Base-by-base conservation (phyloP, 1,140 invertebrate species). In the Scaptomyza pallida region DNA sequence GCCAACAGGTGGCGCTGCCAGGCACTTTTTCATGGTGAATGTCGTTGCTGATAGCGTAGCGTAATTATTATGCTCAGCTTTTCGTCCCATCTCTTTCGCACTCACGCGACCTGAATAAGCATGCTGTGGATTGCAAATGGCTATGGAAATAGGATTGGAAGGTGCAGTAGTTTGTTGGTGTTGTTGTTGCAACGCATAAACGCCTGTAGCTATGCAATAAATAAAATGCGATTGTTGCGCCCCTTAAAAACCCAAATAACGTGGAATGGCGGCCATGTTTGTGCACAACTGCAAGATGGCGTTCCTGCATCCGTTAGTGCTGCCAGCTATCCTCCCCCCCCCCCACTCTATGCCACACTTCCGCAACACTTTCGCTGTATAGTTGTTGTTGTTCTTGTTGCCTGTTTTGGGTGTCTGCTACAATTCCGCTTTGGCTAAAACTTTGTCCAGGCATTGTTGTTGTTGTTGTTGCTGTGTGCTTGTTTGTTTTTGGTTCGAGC, bases 191-290 rank as follows among this genome's bases (percentile, higher is more conserved):
- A 44, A 52, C 68, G 71, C 74, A 75, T 86, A 82, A 86, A 82
- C 78, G 82, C 82, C 82, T 75, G 35, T 65, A 72, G 82, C 75
- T 82, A 78, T 88, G 82, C 82, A 88, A 88, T 88, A 88, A 88
- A 86, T 81, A 88, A 88, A 88, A 68, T 78, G 65, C 68, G 80
- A 82, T 88, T 83, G 80, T 78, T 82, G 71, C 78, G 57, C 67
- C 55, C 72, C n/a, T n/a, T n/a, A n/a, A n/a, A n/a, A 1, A 16
- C 44, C 26, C 8, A 26, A 37, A n/a, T n/a, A n/a, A n/a, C 33
- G 15, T 61, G 16, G n/a, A 63, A 23, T 70, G 67, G 45, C 76
- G 72, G 81, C 76, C 81, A 85, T 86, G 81, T 86, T 85, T 85
- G 69, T 59, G 60, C 83, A 77, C 69, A 86, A 75, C 54, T 61